These are phyloP conservation scores for Dasypolia templi DNA, from an alignment of 2,888 invertebrate species.

Conservation along the genomic window DNA sequence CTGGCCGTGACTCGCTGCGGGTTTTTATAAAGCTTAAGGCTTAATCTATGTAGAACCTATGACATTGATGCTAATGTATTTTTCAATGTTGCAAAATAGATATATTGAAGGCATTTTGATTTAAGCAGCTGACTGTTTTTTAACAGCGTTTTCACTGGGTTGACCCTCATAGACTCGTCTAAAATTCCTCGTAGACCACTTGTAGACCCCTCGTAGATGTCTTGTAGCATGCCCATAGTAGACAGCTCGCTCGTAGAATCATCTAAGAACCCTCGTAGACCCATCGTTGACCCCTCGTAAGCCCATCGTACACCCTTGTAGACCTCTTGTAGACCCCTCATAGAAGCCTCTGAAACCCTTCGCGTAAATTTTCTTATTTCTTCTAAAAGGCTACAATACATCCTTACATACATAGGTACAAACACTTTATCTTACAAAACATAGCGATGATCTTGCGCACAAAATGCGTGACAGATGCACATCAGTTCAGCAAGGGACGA, in stretches of 20 bases:
- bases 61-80: slow-evolving; percentile 49
- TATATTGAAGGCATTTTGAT: not conserved
- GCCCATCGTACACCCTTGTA: too few species aligned
- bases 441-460: slow-evolving; percentile 7
- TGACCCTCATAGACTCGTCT: not conserved
- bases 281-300: not conserved
- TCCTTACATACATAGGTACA: not conserved
- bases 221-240: too few species aligned
- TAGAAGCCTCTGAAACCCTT: too few species aligned
- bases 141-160: not conserved
- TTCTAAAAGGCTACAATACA: not conserved
- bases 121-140: not conserved
- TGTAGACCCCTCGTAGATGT: not conserved
- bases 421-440: not conserved
- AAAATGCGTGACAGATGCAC: slow-evolving; percentile 36
- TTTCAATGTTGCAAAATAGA: slow-evolving; percentile 12
- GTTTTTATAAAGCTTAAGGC: slow-evolving; percentile 49
- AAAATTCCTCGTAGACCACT: not conserved
- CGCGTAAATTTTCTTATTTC: not conserved
- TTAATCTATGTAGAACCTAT: slow-evolving; percentile 33
- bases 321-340: not conserved
- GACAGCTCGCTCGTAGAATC: not conserved
- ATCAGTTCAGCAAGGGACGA: slow-evolving; percentile 17
- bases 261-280: not conserved
- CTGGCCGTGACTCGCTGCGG: slow-evolving; percentile 41